A percentile compares a stretch with the other conserved stretches of the same genome.
These are phyloP conservation scores for Gerris lacustris DNA, from an alignment of 2,888 invertebrate species.

Conservation along the genomic window DNA sequence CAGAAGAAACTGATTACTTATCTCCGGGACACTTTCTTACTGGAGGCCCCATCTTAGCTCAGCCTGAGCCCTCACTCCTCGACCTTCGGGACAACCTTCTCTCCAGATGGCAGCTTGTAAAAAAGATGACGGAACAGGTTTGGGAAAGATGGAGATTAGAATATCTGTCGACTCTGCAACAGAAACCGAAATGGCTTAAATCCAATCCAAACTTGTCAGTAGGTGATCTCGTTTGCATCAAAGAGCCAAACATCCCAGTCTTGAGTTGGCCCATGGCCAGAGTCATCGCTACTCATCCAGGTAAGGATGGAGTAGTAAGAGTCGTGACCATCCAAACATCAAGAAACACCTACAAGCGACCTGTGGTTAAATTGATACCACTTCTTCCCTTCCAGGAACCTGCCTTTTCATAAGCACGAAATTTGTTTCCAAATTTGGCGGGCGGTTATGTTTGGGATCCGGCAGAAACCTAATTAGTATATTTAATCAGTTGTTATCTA, in stretches of 20 bases:
- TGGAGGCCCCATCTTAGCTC: constrained; percentile 23
- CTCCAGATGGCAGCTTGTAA: constrained; percentile 30
- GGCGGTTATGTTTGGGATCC: neutral
- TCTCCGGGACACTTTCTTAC: constrained; percentile 34
- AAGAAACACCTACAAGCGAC: constrained; percentile 22
- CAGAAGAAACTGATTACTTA: constrained; percentile 25
- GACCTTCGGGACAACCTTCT: constrained; percentile 23
- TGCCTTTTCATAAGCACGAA: neutral
- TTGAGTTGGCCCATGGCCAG: constrained; percentile 29
- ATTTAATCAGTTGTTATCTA: too few species aligned
- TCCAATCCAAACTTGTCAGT: constrained; percentile 19
- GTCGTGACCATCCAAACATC: constrained; percentile 27
- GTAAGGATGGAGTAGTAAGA: constrained; percentile 29
- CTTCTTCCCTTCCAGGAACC: neutral
- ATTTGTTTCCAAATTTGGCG: constrained; percentile 1
- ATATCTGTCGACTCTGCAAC: constrained; percentile 29
- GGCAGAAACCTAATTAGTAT: too few species aligned
- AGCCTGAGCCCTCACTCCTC: constrained; percentile 28
- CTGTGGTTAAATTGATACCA: constrained; percentile 15
- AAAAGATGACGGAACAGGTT: constrained; percentile 29
- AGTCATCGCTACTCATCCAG: constrained; percentile 28
- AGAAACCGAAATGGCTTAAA: constrained; percentile 29
- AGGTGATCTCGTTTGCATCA: constrained; percentile 29
- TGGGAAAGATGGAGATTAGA: constrained; percentile 31
- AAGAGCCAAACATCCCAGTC: constrained; percentile 28